Base-by-base conservation (phyloP, 2,797 vertebrate species). In the Odontamblyopus rebecca region DNA sequence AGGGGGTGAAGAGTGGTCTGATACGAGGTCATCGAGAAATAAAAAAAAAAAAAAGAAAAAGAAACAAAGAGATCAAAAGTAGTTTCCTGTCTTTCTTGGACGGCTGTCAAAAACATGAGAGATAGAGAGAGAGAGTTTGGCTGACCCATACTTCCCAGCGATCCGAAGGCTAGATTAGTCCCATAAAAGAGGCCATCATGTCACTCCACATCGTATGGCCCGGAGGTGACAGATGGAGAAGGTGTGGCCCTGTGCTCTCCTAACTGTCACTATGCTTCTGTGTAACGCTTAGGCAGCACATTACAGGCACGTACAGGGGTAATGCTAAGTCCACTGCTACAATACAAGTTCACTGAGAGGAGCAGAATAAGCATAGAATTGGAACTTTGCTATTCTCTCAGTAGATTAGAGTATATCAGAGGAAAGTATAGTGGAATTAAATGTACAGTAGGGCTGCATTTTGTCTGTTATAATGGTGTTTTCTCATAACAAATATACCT, bases 171-270 rank as follows among this genome's bases (percentile, higher is more conserved):
- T 53, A 69, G 67, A 62, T 48, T 56, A 30, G 51, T n/a, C 53
- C 59, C 54, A 82, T 69, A 81, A 69, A 77, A 82, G 66, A 69
- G 68, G 56, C 72, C 72, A 23, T 78, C 60, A 68, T 73, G 68
- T 81, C 75, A 69, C 61, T 73, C 72, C 73, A 74, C 74, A 73
- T 86, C 70, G 69, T 56, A 63, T 7, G 72, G 74, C 61, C 61
- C 56, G 77, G 71, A 60, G 68, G 75, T 82, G 86, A 84, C 89
- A 87, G 86, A 89, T 87, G 84, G 88, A 82, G n/a, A 73, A 82
- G 82, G 74, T 60, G 67, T 80, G 66, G 38, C 72, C 73, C 56
- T 12, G 70, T 74, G 82, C 72, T 80, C 76, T 77, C 75, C 75
- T 65, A 78, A 77, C 81, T 73, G 80, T 80, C 87, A 79, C 77